Conservation (phyloP, 2,113 vertebrate species). For the Cololabis saira region DNA sequence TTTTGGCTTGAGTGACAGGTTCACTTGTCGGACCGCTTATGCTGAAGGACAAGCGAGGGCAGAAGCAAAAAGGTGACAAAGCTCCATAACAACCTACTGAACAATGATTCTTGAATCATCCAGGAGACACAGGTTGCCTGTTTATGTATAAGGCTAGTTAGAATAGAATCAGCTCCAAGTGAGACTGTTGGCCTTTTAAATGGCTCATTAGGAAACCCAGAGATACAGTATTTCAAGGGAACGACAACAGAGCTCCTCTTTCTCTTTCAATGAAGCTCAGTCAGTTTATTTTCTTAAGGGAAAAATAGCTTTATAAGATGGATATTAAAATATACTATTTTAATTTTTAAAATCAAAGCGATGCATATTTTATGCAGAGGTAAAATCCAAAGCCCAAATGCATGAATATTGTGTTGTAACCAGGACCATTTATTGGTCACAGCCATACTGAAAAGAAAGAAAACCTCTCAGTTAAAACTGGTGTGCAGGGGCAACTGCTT, state of each 20-base stretch:
- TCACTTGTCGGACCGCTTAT: slow-evolving; percentile 14
- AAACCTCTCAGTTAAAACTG: too few relatives aligned
- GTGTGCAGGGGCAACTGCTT: too few relatives aligned
- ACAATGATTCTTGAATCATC: slow-evolving; percentile 17
- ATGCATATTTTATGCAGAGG: background rate
- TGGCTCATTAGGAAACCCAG: background rate
- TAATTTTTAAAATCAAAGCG: background rate
- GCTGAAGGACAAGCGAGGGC: slow-evolving; percentile 4
- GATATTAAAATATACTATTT: background rate
- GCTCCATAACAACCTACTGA: slow-evolving; percentile 20
- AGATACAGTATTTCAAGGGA: slow-evolving; percentile 2
- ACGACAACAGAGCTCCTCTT: background rate
- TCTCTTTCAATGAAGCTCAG: background rate
- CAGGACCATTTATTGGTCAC: too few relatives aligned
- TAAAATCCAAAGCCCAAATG: too few relatives aligned
- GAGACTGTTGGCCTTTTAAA: background rate
- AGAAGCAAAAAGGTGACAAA: slow-evolving; percentile 26
- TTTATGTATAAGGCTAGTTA: background rate
- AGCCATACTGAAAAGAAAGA: too few relatives aligned
- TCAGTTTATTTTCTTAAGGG: too few relatives aligned
- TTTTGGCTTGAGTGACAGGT: slow-evolving; percentile 38
- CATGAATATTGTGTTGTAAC: too few relatives aligned
- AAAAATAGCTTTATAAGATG: too few relatives aligned
- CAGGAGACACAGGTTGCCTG: background rate
- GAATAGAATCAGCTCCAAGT: slow-evolving; percentile 7